Base-by-base conservation (phyloP, 2,113 vertebrate genomes). In the Phasianus colchicus region DNA sequence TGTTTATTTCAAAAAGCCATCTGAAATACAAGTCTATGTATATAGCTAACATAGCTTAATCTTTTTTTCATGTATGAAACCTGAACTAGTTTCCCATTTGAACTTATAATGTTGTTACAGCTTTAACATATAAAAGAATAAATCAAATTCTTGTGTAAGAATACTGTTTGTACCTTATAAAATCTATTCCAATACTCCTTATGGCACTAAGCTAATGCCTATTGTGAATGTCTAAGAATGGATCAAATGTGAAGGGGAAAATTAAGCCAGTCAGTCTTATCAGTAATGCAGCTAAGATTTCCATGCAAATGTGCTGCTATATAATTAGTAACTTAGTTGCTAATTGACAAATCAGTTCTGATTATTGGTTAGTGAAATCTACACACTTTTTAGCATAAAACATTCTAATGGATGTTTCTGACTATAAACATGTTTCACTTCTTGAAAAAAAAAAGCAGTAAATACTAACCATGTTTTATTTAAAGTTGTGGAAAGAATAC, bases 311-410 rank as follows among this genome's bases (percentile, higher is more conserved):
- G 52, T 42, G 5, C 19, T 57, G 10, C 73, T 72, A 74, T 70
- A 58, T 47, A 96, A 95, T 96, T 96, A 94, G 15, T 32, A 80
- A 88, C n/a, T 57, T 86, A 73, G 18, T 67, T 72, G 55, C 73
- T 96, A 96, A 97, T 95, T 89, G 82, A 47, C 29, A 86, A 65
- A 96, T 96, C 86, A 86, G 40, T 88, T 87, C 57, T 89, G 73
- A 89, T 93, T 94, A 95, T 76, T 96, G 77, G 52, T 93, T 97
- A 48, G 32, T 80, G 64, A 24, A 63, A 75, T 81, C 83, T 86
- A 65, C 30, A 69, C 73, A 9, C 24, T 85, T 45, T 73, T 38
- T 63, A 83, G 70, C 58, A 88, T 80, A 67, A 75, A 91, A 34
- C 34, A 60, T 89, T 92, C 32, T 91, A 73, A 86, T 92, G 60